phyloP scores from a whole-genome alignment of 2,797 vertebrate species.

The Xyrichtys novacula region DNA sequence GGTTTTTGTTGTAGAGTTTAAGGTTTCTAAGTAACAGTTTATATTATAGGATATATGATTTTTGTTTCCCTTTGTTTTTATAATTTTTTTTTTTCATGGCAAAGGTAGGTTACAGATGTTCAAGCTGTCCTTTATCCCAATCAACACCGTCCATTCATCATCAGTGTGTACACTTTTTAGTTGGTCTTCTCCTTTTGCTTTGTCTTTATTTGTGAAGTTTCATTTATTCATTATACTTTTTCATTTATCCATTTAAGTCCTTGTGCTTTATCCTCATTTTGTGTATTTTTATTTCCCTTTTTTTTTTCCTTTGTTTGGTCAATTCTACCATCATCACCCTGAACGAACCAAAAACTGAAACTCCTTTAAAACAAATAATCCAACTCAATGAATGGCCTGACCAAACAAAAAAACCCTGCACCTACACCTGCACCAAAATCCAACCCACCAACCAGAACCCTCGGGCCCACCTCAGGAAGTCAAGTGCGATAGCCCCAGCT shows the following conservation, averaged over 20 bases:
- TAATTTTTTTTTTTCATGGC: constrained; percentile 43
- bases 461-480: constrained; percentile 97
- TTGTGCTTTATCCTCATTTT: constrained; percentile 86
- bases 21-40: constrained; percentile 11
- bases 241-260: constrained; percentile 71
- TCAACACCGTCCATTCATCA: constrained; percentile 85
- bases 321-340: constrained; percentile 83
- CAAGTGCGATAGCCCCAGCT: constrained; percentile 95
- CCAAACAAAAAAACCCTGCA: constrained; percentile 49
- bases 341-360: constrained; percentile 82
- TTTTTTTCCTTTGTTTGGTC: constrained; percentile 80
- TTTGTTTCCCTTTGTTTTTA: constrained; percentile 51
- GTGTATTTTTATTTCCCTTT: constrained; percentile 87
- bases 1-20: constrained; percentile 25
- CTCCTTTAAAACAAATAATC: constrained; percentile 84
- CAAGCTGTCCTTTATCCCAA: constrained; percentile 83
- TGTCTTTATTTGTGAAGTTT: constrained; percentile 73
- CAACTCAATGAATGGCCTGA: constrained; percentile 65
- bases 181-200: constrained; percentile 81
- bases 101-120: constrained; percentile 94
- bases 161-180: constrained; percentile 79
- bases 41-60: constrained; percentile 53
- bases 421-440: constrained; percentile 52
- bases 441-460: constrained; percentile 89
- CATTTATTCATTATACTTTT: constrained; percentile 84